Evolutionary conservation across 2,888 invertebrate genomes (phyloP), one percentile per base, ranked within the genome.

Genomic region (Zaprionus lineosus): DNA sequence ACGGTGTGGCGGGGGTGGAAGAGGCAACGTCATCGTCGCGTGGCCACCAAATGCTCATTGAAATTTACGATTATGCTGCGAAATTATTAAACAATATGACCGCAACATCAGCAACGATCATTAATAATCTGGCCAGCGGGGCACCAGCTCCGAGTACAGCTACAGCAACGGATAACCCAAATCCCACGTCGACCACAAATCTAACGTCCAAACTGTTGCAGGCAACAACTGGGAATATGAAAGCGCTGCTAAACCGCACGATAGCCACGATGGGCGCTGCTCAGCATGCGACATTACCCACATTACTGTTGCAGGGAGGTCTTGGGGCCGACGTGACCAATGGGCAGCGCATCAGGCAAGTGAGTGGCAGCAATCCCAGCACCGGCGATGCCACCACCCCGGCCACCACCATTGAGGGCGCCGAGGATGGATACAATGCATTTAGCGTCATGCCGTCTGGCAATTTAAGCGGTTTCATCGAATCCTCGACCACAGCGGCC

Each of bases 61-160:
- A 75, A 73, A 78, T 86, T 64, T 75, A 83, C 66, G 84, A 87
- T 71, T 87, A 86, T 84, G 87, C 84, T 66, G 76, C 72, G 60
- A 84, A 84, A 82, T 69, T 79, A 74, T 82, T 87, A 68, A 83
- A 73, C 68, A 86, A 73, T 71, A 86, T 82, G 66, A 83, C 74
- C 69, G 72, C 63, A 60, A 73, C 44, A 62, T 73, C 60, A 61
- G 66, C 65, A 58, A 55, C 51, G 47, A 58, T 63, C 71, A 70
- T 70, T 62, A 78, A 66, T 78, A 82, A 70, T 58, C 51, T 70
- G 46, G 59, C 60, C 41, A 58, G 12, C 50, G 39, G 43, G 19
- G 15, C 18, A 7, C 0, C 43, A 36, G 9, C 55, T 44, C 47
- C 52, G 36, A 60, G 41, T 11, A 14, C 47, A n/a, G 31, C 56